Evolutionary conservation across 2,888 invertebrate genomes (phyloP).

Genomic region (Tricholauxania praeusta): DNA sequence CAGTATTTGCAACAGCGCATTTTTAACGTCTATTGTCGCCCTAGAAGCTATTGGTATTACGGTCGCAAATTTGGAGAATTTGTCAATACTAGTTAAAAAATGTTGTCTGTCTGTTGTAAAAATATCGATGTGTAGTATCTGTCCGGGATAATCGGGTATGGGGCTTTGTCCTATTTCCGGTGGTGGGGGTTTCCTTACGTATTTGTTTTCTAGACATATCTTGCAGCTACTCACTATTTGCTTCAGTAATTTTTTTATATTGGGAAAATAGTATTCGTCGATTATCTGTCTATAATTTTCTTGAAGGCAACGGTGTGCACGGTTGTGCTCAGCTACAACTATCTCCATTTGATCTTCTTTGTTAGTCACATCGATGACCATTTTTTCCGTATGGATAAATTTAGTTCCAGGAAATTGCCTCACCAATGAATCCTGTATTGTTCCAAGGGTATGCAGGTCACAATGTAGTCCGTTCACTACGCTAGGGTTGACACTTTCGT

Average conservation of each 20-base stretch:
- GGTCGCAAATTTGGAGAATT: constrained; percentile 2
- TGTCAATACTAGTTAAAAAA: constrained; percentile 33
- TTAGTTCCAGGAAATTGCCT: constrained; percentile 18
- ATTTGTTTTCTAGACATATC: constrained; percentile 33
- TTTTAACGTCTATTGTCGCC: constrained; percentile 31
- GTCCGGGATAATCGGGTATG: constrained; percentile 22
- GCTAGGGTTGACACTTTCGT: constrained; percentile 28
- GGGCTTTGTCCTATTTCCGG: constrained; percentile 37
- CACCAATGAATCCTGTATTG: constrained; percentile 35
- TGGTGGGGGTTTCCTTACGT: constrained; percentile 33
- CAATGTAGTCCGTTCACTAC: constrained; percentile 35
- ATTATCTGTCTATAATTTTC: constrained; percentile 39
- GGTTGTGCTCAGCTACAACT: constrained; percentile 35
- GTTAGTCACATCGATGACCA: constrained; percentile 42
- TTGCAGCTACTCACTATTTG: constrained; percentile 34
- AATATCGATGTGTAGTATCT: constrained; percentile 9
- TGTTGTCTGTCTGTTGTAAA: constrained; percentile 32
- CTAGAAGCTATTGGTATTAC: constrained; percentile 34
- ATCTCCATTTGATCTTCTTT: constrained; percentile 40
- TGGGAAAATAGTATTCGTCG: constrained; percentile 34
- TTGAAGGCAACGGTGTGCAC: constrained; percentile 35
- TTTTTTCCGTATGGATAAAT: constrained; percentile 36
- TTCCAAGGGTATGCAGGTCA: constrained; percentile 28
- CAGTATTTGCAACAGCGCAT: constrained; percentile 31
- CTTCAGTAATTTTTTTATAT: constrained; percentile 36